A percentile compares a stretch with the other conserved stretches of the same genome.
Conservation (phyloP, 2,888 invertebrate species). For the Himalopsyche japonica region DNA sequence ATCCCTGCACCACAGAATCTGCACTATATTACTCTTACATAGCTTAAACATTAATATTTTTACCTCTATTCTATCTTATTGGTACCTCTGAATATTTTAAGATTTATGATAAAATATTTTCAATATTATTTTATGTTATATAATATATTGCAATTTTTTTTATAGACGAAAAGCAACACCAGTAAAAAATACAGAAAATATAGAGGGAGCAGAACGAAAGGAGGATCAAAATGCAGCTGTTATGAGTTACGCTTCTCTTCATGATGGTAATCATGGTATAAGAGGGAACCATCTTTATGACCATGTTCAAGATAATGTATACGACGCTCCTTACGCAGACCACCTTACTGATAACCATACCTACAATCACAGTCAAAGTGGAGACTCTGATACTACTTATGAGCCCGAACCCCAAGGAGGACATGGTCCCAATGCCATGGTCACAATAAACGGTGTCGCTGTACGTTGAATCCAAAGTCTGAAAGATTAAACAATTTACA, state of each 20-base stretch:
- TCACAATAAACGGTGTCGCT: slow-evolving; percentile 88
- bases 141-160: too few species aligned
- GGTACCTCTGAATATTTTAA: too few species aligned
- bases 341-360: slow-evolving; percentile 56
- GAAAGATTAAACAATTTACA: background rate
- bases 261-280: slow-evolving; percentile 61
- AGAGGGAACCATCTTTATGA: slow-evolving; percentile 57
- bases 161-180: slow-evolving; percentile 79
- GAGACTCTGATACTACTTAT: slow-evolving; percentile 58
- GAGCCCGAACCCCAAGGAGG: slow-evolving; percentile 69
- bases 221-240: slow-evolving; percentile 86
- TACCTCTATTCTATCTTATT: background rate
- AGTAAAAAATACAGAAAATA: slow-evolving; percentile 86
- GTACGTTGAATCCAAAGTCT: slow-evolving; percentile 64
- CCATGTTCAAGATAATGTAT: slow-evolving; percentile 68
- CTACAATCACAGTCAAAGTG: slow-evolving; percentile 53
- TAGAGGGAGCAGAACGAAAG: slow-evolving; percentile 83
- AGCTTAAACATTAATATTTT: too few species aligned
- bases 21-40: too few species aligned
- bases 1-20: too few species aligned
- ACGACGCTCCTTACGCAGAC: slow-evolving; percentile 77
- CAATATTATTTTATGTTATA: too few species aligned
- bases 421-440: slow-evolving; percentile 62
- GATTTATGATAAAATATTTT: too few species aligned
- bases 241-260: slow-evolving; percentile 85